These are phyloP conservation scores for Melanerpes aurifrons DNA, from an alignment of 2,113 vertebrate genomes.

Conservation along the genomic window DNA sequence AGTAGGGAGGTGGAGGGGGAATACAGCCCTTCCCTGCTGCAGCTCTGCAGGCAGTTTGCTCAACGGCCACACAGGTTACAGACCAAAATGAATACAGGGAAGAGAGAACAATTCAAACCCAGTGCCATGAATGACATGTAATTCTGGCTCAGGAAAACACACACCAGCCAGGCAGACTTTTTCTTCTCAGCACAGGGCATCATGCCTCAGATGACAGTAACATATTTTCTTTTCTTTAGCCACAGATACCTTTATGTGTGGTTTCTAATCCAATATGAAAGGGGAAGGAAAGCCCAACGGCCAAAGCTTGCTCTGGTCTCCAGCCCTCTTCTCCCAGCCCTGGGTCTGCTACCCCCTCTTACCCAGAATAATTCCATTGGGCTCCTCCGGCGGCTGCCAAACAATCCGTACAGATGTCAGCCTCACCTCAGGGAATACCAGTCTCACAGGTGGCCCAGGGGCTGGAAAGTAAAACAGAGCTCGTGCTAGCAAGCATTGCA, in stretches of 20 bases:
- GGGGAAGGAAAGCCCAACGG: background rate
- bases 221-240: background rate
- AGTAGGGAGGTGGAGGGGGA: background rate
- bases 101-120: background rate
- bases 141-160: background rate
- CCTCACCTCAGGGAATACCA: slow-evolving; percentile 94
- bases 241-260: background rate
- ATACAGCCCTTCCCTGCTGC: background rate
- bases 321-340: background rate
- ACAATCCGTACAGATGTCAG: slow-evolving; percentile 87
- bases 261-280: background rate
- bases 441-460: slow-evolving; percentile 87
- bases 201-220: background rate
- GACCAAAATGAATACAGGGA: background rate
- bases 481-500: background rate
- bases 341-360: slow-evolving; percentile 32
- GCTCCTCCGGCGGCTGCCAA: slow-evolving; percentile 91
- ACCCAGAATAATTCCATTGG: slow-evolving; percentile 94
- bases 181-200: background rate
- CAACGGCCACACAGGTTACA: background rate
- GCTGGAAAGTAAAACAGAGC: slow-evolving; percentile 70
- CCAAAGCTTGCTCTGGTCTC: background rate
- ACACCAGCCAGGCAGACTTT: background rate
- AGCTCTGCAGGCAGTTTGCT: background rate
- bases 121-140: background rate